Base-by-base conservation (phyloP, 37 sponge, comb jelly and placozoan species). In the Axinella damicornis region DNA sequence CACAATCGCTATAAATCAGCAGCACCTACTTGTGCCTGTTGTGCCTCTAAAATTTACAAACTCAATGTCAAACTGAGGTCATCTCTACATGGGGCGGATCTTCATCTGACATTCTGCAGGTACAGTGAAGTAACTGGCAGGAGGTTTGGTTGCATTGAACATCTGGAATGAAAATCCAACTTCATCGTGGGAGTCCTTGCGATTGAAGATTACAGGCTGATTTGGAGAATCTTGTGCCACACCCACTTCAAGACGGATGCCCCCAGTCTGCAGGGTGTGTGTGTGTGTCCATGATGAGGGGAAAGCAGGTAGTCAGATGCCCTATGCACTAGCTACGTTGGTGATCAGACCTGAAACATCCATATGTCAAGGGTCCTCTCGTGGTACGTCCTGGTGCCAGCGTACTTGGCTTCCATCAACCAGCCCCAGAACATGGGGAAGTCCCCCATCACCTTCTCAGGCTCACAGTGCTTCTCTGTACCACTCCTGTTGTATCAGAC, bases 401-500 rank as follows among this genome's bases (percentile, higher is more conserved):
- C 66, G 55, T 74, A 83, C 2, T 59, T 73, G 36, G 84, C 84
- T 4, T 53, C 21, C 24, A 24, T 30, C 24, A 74, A 35, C 84
- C 84, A 83, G 9, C 25, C 54, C 75, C 75, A 83, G 76, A 67
- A 83, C 0, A 65, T 55, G 9, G 76, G 65, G 11, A 83, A 54
- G 5, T 21, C 34, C 0, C 61, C 73, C 22, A 9, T 12, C 46
- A 46, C 46, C 46, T 46, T 46, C 46, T 46, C 46, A 9, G 46
- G 46, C 46, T 46, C 46, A 46, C 46, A 46, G 9, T 46, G 46
- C 4, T 46, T 4, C 6, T 46, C 46, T 9, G 46, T 46, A 46
- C 46, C 46, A 46, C 9, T 46, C 9, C 46, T 46, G 9, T n/a
- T n/a, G n/a, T n/a, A n/a, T n/a, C n/a, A n/a, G n/a, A n/a, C n/a